Base-by-base conservation (phyloP, 2,888 invertebrate species). In the Galerucella nymphaeae region DNA sequence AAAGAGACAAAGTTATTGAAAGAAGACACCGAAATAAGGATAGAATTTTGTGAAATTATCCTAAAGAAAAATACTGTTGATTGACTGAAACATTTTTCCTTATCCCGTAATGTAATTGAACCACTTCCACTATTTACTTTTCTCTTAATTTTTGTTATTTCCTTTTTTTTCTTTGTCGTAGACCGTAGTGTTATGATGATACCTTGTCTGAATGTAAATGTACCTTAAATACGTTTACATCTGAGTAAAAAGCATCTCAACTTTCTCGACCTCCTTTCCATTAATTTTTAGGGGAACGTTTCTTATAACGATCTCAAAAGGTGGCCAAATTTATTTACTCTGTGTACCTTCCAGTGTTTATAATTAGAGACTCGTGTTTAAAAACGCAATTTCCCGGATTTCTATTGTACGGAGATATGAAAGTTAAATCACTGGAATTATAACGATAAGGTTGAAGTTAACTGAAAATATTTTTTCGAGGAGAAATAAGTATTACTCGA, bases 271-370 rank as follows among this genome's bases (percentile, higher is more conserved):
- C 55, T 66, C 16, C 42, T 30, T 41, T 20, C 66, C 57, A 66
- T 66, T 66, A 55, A 66, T 66, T 66, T 66, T 66, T 55, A 66
- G 66, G 10, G 42, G 57, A 66, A 57, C 16, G 42, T 50, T 66
- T 23, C 57, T 66, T 57, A 55, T 66, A 38, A 66, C 66, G 57
- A 57, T 42, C 55, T 66, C 55, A 66, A 55, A 38, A 55, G 66
- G 66, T 41, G 55, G 66, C 66, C 57, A 66, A 66, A 66, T 55
- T 66, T 66, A 55, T 66, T 66, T 66, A 42, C 42, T 66, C 42
- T 53, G 65, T 62, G 61, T 62, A 62, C 61, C 18, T 42, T 38
- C 38, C 42, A 41, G 61, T 62, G 61, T 62, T 62, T 62, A 62
- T 62, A 62, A 62, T 62, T 62, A 62, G 61, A 42, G 61, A 42